phyloP scores from a whole-genome alignment of 2,113 vertebrate genomes.

The Heteronetta atricapilla region DNA sequence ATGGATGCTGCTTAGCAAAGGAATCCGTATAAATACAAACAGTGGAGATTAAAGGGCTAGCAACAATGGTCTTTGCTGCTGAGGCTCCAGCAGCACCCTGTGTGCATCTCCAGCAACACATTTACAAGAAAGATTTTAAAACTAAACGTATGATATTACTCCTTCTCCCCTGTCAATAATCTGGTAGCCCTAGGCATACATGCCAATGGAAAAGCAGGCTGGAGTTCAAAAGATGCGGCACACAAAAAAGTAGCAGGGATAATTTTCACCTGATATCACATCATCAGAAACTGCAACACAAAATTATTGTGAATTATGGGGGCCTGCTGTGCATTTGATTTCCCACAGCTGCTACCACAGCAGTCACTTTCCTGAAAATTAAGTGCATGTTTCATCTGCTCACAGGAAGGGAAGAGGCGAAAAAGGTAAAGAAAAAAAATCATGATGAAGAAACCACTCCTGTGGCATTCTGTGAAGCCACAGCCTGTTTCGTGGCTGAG shows the following conservation, averaged over 20 bases:
- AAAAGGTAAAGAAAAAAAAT: conserved; percentile 37
- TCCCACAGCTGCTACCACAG: conserved; percentile 76
- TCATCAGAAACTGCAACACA: conserved; percentile 72
- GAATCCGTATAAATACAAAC: background rate
- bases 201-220: conserved; percentile 30
- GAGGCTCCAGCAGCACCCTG: conserved; percentile 12
- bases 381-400: conserved; percentile 76
- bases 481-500: background rate
- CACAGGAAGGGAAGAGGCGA: background rate
- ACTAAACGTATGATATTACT: conserved; percentile 42
- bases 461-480: accelerated
- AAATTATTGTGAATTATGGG: conserved; percentile 77
- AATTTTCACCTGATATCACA: conserved; percentile 69
- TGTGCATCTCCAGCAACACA: background rate
- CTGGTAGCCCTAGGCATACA: conserved; percentile 47
- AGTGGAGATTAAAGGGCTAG: background rate
- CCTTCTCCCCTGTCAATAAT: conserved; percentile 50
- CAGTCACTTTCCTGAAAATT: conserved; percentile 78
- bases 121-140: conserved; percentile 22
- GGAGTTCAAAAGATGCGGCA: conserved; percentile 57
- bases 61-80: background rate
- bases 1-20: conserved; percentile 5
- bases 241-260: conserved; percentile 43
- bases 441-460: background rate
- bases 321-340: conserved; percentile 78